Base-by-base conservation (phyloP, 1,140 invertebrate species). In the Atta colombica region DNA sequence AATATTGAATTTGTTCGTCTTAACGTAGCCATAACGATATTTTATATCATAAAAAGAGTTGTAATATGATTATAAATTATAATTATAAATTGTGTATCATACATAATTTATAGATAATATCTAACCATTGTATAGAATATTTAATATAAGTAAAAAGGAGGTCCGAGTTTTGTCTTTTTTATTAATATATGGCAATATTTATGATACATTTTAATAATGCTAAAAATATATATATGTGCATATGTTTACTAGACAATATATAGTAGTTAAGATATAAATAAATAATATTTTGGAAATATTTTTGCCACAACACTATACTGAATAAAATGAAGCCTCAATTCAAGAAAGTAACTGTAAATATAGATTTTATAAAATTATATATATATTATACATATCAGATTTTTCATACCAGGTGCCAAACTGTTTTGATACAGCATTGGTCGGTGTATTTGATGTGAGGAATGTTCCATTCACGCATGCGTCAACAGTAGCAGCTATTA, bases 401-500 rank as follows among this genome's bases (percentile, higher is more conserved):
- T 51, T 74, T 5, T 58, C 12, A n/a, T 7, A 31, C 28, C 2
- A 18, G 25, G 5, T 21, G 28, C 18, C 5, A 39, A 39, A 35
- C 0, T n/a, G 28, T 74, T 58, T 74, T 74, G 53, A 58, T 74
- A 74, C 71, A 35, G 53, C 53, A 58, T 25, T 74, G 28, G 10
- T 58, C 31, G 1, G 49, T 5, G 18, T 72, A 6, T 55, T 72
- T 72, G 14, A 72, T 51, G 18, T 18, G 1, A 74, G 71, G 53
- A 74, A 74, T 35, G 71, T 74, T 74, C 51, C 53, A 74, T 74
- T 16, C 53, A 74, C 53, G 71, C 71, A 58, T 58, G 71, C 71
- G 71, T 12, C 71, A 74, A 35, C 51, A 35, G 10, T 74, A 74
- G 28, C 53, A 51, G 49, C 39, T 45, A 45, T 45, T 72, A 55